Base-by-base conservation (phyloP, 2,113 vertebrate genomes). In the Desmodus rotundus region DNA sequence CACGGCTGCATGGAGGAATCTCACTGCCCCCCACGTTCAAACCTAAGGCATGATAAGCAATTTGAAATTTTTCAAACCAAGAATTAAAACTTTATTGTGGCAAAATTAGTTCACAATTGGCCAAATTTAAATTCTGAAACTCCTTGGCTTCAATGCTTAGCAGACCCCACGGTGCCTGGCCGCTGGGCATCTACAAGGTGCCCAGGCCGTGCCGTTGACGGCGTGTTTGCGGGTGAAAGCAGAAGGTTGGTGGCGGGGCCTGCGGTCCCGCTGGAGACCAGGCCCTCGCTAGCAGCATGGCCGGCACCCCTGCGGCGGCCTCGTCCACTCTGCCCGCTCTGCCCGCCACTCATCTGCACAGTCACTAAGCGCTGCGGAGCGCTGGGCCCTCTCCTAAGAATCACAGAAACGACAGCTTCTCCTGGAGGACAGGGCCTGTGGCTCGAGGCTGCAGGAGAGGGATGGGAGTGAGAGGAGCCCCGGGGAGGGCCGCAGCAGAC, bases 401-500 rank as follows among this genome's bases (percentile, higher is more conserved):
- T 11, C n/a, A 63, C n/a, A 54, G 0, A 4, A 47, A 88, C 26
- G 16, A 7, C 0, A 15, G 26, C 26, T 36, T 36, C 43, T 82
- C 24, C 28, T 6, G 22, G 84, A 36, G 63, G 15, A 47, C 2
- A 10, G 41, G 77, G 68, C 43, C 26, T 4, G n/a, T n/a, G n/a
- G 36, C 22, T 0, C 0, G 20, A 0, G 2, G 20, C 28, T 7
- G 36, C 5, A 0, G 1, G 2, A 1, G 33, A 38, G 65, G 4
- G 1, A 24, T 26, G 58, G 26, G 58, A 28, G 31, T 4, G 11
- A n/a, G 1, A 28, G 36, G 13, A 65, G 67, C 24, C 26, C 17
- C 7, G 0, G 36, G 0, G 5, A 20, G 36, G 13, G 65, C 73
- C 20, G 26, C 81, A 4, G 10, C 28, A 15, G 61, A 16, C 61